Evolutionary conservation across 2,888 invertebrate species (phyloP), one percentile per base, ranked within the genome.

Genomic region (Arge pagana): DNA sequence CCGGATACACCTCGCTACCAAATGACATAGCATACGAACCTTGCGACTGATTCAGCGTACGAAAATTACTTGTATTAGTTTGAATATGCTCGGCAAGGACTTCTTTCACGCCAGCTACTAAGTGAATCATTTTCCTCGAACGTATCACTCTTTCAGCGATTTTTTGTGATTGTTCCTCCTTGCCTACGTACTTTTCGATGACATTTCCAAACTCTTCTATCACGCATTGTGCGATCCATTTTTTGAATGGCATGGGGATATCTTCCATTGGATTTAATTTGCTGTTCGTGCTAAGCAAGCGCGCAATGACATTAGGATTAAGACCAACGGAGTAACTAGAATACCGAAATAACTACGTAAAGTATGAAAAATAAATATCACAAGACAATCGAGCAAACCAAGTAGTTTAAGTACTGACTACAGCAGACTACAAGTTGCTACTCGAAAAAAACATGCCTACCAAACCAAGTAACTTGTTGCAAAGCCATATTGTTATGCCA

Each of bases 161-260:
- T 13, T 69, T 61, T 1, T 57, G 55, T 10, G 26, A 35, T 2
- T 66, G 60, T 6, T 58, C 54, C 3, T 64, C 60, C 8, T 63
- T 56, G 3, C 58, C 60, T 30, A 70, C 45, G 33, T 58, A 55
- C 15, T 58, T 61, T 15, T 69, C 64, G 33, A 71, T 63, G 0
- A 48, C 55, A 6, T 36, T 43, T 11, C 61, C 65, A 53, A 75
- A 76, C 53, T 71, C 65, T 21, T 72, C 67, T n/a, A 60, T 66
- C 11, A 75, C 48, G 50, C 65, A 67, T 36, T 67, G 66, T 42
- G 64, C 66, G 30, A 73, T 55, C 68, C 69, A 74, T 51, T 69
- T 70, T 24, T 66, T 63, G 50, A 70, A 58, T 28, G 59, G 50
- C 6, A 67, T 60, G 1, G 71, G 64, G 11, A 67, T 53, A 23